phyloP scores from a whole-genome alignment of 64 coral and sea anemone species.

The Montipora capricornis region DNA sequence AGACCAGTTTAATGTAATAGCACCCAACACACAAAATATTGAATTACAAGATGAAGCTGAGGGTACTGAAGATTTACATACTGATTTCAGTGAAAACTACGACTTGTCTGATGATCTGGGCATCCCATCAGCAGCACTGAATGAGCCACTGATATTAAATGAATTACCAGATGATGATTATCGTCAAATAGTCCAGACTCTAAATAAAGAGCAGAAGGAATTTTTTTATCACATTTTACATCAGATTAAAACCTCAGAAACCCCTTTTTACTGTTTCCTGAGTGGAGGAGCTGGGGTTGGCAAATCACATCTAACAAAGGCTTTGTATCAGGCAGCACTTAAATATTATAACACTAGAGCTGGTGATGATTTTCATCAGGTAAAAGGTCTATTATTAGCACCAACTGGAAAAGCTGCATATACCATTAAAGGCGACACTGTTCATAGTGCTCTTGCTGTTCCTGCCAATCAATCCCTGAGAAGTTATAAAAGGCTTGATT shows the following conservation, averaged over 20 bases:
- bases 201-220: constrained; percentile 32
- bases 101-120: constrained; percentile 57
- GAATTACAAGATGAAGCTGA: background rate
- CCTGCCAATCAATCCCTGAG: constrained; percentile 10
- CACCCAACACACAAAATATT: background rate
- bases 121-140: constrained; percentile 14
- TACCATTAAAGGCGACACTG: constrained; percentile 6
- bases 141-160: constrained; percentile 38
- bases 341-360: constrained; percentile 36
- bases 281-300: background rate
- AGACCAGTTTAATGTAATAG: background rate
- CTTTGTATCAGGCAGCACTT: background rate
- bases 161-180: background rate
- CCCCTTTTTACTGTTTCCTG: constrained; percentile 8
- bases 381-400: background rate
- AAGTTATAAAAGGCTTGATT: constrained; percentile 1
- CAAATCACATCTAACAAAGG: constrained; percentile 12
- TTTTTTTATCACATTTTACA: constrained; percentile 22
- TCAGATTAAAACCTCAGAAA: constrained; percentile 39
- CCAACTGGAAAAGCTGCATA: background rate
- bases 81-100: background rate
- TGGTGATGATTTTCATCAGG: constrained; percentile 30
- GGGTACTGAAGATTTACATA: no score
- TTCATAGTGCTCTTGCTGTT: constrained; percentile 17
- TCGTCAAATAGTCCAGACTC: constrained; percentile 9